phyloP scores from a whole-genome alignment of 1,140 invertebrate genomes.

The Listronotus oregonensis region DNA sequence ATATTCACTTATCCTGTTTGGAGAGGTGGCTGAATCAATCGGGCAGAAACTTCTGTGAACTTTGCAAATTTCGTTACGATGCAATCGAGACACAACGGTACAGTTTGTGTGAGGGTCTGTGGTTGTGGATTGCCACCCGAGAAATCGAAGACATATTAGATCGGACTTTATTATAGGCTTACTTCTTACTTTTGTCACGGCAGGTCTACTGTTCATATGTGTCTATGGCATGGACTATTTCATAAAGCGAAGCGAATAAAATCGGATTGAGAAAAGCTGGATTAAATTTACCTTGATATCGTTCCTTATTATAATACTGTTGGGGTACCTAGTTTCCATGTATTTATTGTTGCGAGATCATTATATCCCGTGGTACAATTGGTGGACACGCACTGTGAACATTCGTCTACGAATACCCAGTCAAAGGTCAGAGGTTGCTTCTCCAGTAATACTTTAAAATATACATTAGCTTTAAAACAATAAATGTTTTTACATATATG shows the following conservation, averaged over 20 bases:
- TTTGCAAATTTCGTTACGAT: conserved; percentile 69
- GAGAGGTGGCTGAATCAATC: conserved; percentile 76
- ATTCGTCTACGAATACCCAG: conserved; percentile 45
- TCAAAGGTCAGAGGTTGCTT: no score
- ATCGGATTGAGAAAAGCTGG: conserved; percentile 58
- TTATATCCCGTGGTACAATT: conserved; percentile 56
- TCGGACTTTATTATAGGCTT: conserved; percentile 67
- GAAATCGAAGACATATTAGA: conserved; percentile 64
- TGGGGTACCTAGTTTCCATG: conserved; percentile 60
- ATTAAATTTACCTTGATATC: conserved; percentile 56
- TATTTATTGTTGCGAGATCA: conserved; percentile 60
- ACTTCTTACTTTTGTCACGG: conserved; percentile 66
- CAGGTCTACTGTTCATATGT: conserved; percentile 62
- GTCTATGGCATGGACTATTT: conserved; percentile 67
- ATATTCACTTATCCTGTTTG: conserved; percentile 72
- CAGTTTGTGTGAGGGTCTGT: conserved; percentile 62
- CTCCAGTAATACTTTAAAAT: no score
- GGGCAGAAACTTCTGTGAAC: conserved; percentile 70
- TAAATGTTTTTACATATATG: no score
- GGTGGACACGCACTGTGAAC: conserved; percentile 55
- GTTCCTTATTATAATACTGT: conserved; percentile 59
- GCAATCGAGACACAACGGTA: conserved; percentile 59
- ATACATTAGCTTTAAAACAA: no score
- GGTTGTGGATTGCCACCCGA: conserved; percentile 68
- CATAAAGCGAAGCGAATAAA: conserved; percentile 64